A percentile compares a stretch with the other conserved stretches of the same genome.
phyloP scores from a whole-genome alignment of 2,797 vertebrate genomes.

The Florisuga fusca region DNA sequence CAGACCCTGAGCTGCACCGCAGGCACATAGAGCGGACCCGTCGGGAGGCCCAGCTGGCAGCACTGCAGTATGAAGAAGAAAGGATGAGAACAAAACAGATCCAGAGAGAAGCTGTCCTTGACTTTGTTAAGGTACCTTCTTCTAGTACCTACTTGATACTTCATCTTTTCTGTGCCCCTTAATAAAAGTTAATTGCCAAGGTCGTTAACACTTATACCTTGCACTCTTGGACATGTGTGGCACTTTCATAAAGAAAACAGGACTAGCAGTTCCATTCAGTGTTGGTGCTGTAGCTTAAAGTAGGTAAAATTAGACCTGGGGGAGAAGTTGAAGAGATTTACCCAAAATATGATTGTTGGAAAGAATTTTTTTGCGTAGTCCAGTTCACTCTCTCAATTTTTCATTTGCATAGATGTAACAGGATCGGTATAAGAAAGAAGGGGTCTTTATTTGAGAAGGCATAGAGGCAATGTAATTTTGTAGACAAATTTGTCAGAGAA shows the following conservation, averaged over 20 bases:
- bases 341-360: background rate
- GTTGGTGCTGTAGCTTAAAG: background rate
- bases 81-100: slow-evolving; percentile 84
- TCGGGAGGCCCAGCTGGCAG: slow-evolving; percentile 91
- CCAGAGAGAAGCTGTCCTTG: slow-evolving; percentile 82
- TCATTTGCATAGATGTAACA: background rate
- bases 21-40: slow-evolving; percentile 86
- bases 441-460: background rate
- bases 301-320: background rate
- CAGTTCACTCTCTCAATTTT: background rate
- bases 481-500: background rate
- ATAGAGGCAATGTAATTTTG: background rate
- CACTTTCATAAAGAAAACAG: background rate
- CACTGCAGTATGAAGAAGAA: slow-evolving; percentile 92
- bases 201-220: background rate
- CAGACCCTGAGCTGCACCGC: slow-evolving; percentile 71
- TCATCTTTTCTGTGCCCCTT: background rate
- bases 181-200: background rate
- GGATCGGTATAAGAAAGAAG: background rate
- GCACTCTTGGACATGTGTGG: rapidly evolving
- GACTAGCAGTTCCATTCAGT: background rate
- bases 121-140: slow-evolving; percentile 84
- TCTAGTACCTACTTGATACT: background rate
- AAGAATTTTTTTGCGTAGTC: background rate
- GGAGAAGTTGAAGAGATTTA: background rate